A percentile compares a stretch with the other conserved stretches of the same genome.
Evolutionary conservation across 2,113 vertebrate genomes (phyloP).

Genomic region (Rhinolophus ferrumequinum): DNA sequence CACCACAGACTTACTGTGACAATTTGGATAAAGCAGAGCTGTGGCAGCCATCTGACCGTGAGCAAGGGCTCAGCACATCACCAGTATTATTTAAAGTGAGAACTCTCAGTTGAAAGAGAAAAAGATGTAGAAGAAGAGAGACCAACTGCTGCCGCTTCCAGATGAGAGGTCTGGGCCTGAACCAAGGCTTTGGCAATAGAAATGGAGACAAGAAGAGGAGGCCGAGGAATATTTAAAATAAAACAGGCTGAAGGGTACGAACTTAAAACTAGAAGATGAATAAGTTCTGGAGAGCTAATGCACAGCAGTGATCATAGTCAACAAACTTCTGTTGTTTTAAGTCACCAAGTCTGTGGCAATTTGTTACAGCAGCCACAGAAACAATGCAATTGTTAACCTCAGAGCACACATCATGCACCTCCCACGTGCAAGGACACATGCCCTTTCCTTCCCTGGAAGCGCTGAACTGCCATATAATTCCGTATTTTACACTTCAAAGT

Average conservation of each 20-base stretch:
- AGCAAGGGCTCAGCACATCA: not conserved
- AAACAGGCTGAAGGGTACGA: not conserved
- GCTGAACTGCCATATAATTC: not conserved
- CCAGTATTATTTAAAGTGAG: not conserved
- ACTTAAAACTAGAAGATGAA: not conserved
- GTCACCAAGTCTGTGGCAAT: too few relatives aligned
- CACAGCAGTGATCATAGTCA: not conserved
- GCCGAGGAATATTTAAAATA: not conserved
- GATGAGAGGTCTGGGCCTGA: not conserved
- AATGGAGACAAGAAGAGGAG: not conserved
- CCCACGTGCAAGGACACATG: too few relatives aligned
- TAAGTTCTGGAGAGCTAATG: not conserved
- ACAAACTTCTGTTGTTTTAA: too few relatives aligned
- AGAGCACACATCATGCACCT: too few relatives aligned
- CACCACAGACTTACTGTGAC: not conserved
- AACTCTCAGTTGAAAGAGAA: not conserved
- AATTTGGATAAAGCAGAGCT: not conserved
- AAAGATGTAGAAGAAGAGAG: not conserved
- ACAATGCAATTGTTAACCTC: too few relatives aligned
- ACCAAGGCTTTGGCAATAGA: not conserved
- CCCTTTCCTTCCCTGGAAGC: too few relatives aligned
- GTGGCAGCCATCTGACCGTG: not conserved
- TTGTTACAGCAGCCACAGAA: too few relatives aligned
- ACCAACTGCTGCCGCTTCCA: not conserved
- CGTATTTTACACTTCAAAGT: not conserved